Evolutionary conservation across 2,888 invertebrate genomes (phyloP), one percentile per base, ranked within the genome.

Genomic region (Podabrus alpinus): DNA sequence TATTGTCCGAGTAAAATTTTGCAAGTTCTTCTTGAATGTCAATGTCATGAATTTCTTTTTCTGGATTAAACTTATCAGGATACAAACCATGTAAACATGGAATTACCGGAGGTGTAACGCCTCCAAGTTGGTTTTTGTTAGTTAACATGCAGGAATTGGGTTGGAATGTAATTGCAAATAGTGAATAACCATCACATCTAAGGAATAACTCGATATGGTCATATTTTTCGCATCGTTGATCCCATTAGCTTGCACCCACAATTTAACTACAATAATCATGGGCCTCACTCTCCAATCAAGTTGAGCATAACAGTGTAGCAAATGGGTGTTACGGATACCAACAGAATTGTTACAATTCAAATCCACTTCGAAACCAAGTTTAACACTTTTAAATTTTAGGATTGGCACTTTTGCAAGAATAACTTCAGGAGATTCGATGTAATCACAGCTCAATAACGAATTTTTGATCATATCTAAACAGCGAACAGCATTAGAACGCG

Each of bases 371-470:
- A 98, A 91, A 68, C 93, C 93, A 84, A 94, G 91, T 74, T 90
- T 89, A 59, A 89, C 88, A 88, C 97, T 97, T 74, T 91, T 91
- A 87, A 98, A 97, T 87, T 97, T 96, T 79, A 98, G 89, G 81
- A 99, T 98, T n/a, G 99, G 99, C 78, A 98, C 99, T 89, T 97
- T 97, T 69, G 98, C 98, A 85, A 94, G 93, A 83, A 98, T 97
- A 81, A 98, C 87, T 86, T 95, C 93, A 13, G 93, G 90, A 66
- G 91, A 81, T 16, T 80, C 82, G 3, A 86, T 84, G 72, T 86
- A 80, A 80, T 86, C 89, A 81, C 90, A 91, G 82, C 88, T 87
- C 79, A 88, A 85, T 15, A 93, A 87, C 61, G 90, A 88, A 78
- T 88, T 88, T 77, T 88, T 88, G 70, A 93, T 88, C 73, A 89